Evolutionary conservation across 2,797 vertebrate species (phyloP), one percentile per base, ranked within the genome.

Genomic region (Australoheros facetus): DNA sequence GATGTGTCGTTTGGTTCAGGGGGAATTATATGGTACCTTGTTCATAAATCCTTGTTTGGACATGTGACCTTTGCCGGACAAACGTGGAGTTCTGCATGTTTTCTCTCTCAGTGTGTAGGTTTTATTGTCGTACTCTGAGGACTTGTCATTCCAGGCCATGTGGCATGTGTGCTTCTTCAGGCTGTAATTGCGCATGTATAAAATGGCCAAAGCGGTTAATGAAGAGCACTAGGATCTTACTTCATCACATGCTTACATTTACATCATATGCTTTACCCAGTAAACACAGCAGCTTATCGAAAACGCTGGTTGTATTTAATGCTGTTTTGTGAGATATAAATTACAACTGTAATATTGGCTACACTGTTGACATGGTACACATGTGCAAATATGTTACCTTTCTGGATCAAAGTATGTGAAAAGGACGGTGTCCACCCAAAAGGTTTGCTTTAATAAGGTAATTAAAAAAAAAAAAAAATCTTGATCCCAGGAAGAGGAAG

Each of bases 1-100:
- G 39, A 7, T 53, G 51, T 4, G 19, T n/a, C 3, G 8, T n/a
- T 53, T 53, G 9, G 9, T 21, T 54, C 10, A 21, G 10, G 10
- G n/a, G 53, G 19, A 10, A 10, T 17, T 26, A 14, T 26, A 28
- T 0, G 39, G 0, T 11, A 26, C 16, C 9, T 48, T 66, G 11
- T 45, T 11, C 3, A 48, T 66, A 66, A 48, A 28, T 28, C 16
- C 62, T 66, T 28, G 17, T 48, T 48, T 28, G 23, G 9, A 42
- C 42, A 26, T 2, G 2, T 45, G 37, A 26, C 37, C 42, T 26
- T 45, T 45, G 60, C 8, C 45, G 60, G 26, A 45, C 26, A 39
- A 64, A 26, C 21, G 14, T 28, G 21, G 8, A 42, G 4, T 12
- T 64, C 21, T 45, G 26, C 42, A 4, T 0, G 4, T 45, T 45